Evolutionary conservation across 2,113 vertebrate genomes (phyloP).

Genomic region (Phyllostomus discolor): DNA sequence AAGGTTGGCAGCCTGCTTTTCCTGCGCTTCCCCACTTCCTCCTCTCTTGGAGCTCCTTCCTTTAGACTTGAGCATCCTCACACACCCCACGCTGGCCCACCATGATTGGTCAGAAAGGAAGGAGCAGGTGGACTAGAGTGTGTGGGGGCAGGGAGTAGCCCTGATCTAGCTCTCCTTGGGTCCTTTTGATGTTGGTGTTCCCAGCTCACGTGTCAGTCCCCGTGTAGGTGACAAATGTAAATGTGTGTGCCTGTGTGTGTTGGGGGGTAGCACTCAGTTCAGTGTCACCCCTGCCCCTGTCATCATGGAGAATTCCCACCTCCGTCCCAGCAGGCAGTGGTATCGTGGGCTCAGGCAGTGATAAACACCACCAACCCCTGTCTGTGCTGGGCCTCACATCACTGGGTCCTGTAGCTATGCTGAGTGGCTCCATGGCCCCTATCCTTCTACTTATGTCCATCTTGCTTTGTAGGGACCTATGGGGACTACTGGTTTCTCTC

Average conservation of each 20-base stretch:
- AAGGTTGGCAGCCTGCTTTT: background rate
- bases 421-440: background rate
- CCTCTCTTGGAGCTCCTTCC: background rate
- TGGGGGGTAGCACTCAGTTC: background rate
- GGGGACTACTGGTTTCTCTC: background rate
- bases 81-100: no score
- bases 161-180: background rate
- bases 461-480: background rate
- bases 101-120: rapidly evolving
- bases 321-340: background rate
- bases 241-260: background rate
- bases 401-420: background rate
- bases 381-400: background rate
- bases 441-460: background rate
- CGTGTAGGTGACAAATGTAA: background rate
- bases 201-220: background rate
- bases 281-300: background rate
- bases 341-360: background rate
- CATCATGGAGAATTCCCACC: background rate
- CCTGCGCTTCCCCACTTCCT: background rate
- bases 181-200: background rate
- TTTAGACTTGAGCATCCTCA: background rate
- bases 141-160: background rate
- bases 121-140: background rate
- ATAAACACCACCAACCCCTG: background rate